Evolutionary conservation across 2,797 vertebrate species (phyloP).

Genomic region (Ficedula albicollis): DNA sequence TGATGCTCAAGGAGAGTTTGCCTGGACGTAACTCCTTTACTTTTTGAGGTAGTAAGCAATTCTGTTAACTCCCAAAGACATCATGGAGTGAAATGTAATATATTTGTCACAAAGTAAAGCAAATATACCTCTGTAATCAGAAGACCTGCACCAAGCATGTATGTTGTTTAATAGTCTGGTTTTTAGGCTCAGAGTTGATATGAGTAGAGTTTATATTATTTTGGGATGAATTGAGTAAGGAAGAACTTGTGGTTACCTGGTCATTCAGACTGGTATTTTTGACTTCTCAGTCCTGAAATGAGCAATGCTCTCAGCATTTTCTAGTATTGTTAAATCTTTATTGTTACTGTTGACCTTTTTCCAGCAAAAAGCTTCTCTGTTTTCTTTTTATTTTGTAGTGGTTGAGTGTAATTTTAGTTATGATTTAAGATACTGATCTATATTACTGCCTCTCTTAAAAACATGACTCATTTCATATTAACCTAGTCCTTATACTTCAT

Average conservation of each 20-base stretch:
- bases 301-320: neutral
- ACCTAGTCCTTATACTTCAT: slow-evolving; percentile 62
- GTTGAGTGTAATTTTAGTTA: neutral
- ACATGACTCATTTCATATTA: slow-evolving; percentile 58
- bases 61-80: neutral
- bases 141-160: neutral
- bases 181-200: neutral
- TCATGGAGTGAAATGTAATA: neutral
- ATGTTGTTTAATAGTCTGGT: neutral
- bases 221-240: neutral
- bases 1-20: neutral
- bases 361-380: neutral
- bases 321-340: neutral
- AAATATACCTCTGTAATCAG: neutral
- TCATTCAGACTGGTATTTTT: neutral
- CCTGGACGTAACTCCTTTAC: neutral
- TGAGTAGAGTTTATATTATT: neutral
- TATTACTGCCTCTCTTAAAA: slow-evolving; percentile 59
- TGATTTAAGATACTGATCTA: slow-evolving; percentile 27
- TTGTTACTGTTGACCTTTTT: neutral
- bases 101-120: neutral
- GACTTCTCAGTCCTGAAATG: neutral
- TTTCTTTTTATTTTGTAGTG: slow-evolving; percentile 22
- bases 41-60: neutral
- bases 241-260: neutral